phyloP scores from a whole-genome alignment of 2,888 invertebrate genomes.

The Orchestes rusci region DNA sequence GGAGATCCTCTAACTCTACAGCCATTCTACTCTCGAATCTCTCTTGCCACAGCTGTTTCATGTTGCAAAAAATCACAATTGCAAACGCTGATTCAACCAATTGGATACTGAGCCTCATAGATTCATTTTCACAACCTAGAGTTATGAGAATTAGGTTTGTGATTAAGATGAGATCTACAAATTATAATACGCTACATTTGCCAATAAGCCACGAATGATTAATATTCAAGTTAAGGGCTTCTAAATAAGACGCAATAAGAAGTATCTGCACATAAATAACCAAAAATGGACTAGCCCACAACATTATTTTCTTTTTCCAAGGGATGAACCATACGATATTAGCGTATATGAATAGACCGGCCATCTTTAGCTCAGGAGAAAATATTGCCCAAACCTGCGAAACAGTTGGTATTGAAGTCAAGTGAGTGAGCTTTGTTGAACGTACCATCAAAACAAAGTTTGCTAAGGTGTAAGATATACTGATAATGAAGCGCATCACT shows the following conservation, averaged over 20 bases:
- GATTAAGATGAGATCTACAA: no score
- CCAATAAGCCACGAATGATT: no score
- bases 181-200: no score
- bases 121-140: no score
- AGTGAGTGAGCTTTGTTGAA: no score
- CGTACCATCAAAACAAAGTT: conserved; percentile 19
- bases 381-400: conserved; percentile 19
- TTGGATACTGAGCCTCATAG: no score
- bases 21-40: conserved; percentile 7
- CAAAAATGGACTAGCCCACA: conserved; percentile 13
- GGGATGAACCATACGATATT: conserved; percentile 20
- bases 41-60: conserved; percentile 17
- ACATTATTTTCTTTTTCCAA: conserved; percentile 8
- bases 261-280: conserved; percentile 10
- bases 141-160: no score
- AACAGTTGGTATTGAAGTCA: no score
- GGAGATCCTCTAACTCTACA: no score
- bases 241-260: conserved; percentile 9
- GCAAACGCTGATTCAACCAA: conserved; percentile 13
- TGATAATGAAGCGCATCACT: conserved; percentile 6
- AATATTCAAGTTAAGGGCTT: conserved; percentile 12
- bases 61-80: conserved; percentile 9
- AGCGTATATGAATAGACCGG: conserved; percentile 15
- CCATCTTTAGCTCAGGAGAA: conserved; percentile 10
- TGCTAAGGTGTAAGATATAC: conserved; percentile 7